Base-by-base conservation (phyloP, 2,888 invertebrate genomes). In the Amblyjoppa fuscipennis region DNA sequence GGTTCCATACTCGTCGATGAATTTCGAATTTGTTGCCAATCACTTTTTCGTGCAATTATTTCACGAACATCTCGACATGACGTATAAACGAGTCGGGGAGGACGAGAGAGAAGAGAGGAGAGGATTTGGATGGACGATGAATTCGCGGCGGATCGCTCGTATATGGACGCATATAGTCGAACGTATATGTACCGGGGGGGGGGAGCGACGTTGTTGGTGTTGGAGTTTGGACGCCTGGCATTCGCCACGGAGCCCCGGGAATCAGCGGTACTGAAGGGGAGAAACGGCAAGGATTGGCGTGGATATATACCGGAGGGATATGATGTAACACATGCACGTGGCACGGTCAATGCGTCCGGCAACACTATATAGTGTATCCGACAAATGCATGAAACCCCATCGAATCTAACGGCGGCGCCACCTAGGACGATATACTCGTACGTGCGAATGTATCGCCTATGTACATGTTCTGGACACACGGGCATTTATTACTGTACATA, bases 11-110 rank as follows among this genome's bases (percentile, higher is more conserved):
- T 83, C 89, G 88, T 88, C 90, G 90, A 92, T 91, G 91, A 90
- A 91, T 89, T 91, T 90, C 90, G 89, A 91, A 89, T 91, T 90
- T 90, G 92, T 93, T 92, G 90, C 93, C 91, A 92, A 93, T 92
- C 93, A 93, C 90, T 93, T 93, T 94, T 93, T 92, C 93, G 93
- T 91, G 91, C 92, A 92, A 93, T 93, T 93, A 93, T 93, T 93
- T 93, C 91, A 89, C 91, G 41, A 90, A 91, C 92, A 89, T 92
- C 92, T 93, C 93, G 91, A 93, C 93, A 92, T 92, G 93, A 93
- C 93, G 91, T 92, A 91, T 89, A 92, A 91, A 91, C 90, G 89
- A 80, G 85, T 45, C 70, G 73, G 75, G 31, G 56, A 51, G 73
- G 38, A 28, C 34, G 66, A 61, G 83, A 66, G 70, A 34, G 69